phyloP scores from a whole-genome alignment of 2,888 invertebrate genomes.

The Chrysina gloriosa region DNA sequence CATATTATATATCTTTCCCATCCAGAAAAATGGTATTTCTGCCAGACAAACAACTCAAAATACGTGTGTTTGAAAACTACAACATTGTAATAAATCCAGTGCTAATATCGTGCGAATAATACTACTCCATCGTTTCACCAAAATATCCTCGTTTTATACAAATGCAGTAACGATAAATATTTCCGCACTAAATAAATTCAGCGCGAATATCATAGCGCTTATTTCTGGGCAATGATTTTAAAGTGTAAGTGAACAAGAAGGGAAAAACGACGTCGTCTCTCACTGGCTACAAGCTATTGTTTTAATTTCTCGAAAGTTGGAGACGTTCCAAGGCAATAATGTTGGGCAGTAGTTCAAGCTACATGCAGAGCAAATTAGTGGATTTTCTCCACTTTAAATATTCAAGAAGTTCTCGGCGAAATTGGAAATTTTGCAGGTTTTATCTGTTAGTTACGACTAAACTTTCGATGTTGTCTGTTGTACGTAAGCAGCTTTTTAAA shows the following conservation, averaged over 20 bases:
- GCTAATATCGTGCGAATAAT: not conserved
- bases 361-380: constrained; percentile 62
- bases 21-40: too few species aligned
- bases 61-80: not conserved
- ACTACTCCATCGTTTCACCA: constrained; percentile 2
- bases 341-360: constrained; percentile 59
- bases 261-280: not conserved
- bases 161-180: constrained; percentile 6
- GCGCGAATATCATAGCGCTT: constrained; percentile 4
- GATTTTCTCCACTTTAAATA: constrained; percentile 59
- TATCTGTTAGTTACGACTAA: constrained; percentile 36
- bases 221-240: constrained; percentile 24
- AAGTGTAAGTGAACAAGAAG: constrained; percentile 8
- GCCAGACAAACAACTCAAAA: not conserved
- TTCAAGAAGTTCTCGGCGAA: constrained; percentile 56
- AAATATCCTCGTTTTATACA: not conserved
- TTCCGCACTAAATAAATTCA: constrained; percentile 3
- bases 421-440: constrained; percentile 42
- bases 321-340: constrained; percentile 60
- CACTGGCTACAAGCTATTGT: constrained; percentile 56
- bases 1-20: too few species aligned
- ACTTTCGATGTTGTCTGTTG: constrained; percentile 18
- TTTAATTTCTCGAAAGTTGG: constrained; percentile 62
- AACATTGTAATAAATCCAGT: not conserved
- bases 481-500: not conserved